Conservation (phyloP, 2,888 invertebrate species). For the Amblyteles armatorius region DNA sequence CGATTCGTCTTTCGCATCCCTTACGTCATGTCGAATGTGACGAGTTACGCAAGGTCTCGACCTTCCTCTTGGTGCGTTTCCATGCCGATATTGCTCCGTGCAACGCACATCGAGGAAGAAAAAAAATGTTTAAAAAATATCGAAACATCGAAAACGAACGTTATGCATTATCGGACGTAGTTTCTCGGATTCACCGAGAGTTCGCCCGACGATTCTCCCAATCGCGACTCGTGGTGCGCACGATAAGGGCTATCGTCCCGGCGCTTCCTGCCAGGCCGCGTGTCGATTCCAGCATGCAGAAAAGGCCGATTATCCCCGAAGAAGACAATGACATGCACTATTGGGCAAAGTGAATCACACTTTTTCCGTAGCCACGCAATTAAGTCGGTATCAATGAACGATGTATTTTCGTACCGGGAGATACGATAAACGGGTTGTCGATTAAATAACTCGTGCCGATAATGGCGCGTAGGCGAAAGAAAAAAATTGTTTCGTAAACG, state of each 20-base stretch:
- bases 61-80: conserved; percentile 56
- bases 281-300: conserved; percentile 67
- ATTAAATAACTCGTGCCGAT: conserved; percentile 19
- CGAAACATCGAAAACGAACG: neutral
- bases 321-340: conserved; percentile 72
- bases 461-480: neutral
- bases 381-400: neutral
- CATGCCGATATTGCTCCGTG: neutral
- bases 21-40: conserved; percentile 68
- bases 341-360: conserved; percentile 16
- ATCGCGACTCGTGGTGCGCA: conserved; percentile 58
- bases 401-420: neutral
- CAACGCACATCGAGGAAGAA: neutral
- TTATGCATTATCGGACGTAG: neutral
- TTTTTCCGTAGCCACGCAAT: conserved; percentile 21
- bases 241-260: conserved; percentile 75
- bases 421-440: conserved; percentile 30
- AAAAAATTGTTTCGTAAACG: conserved; percentile 31
- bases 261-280: conserved; percentile 73
- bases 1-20: conserved; percentile 62
- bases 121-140: neutral
- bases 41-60: conserved; percentile 72
- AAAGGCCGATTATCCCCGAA: conserved; percentile 70
- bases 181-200: neutral
- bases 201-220: neutral